Evolutionary conservation across 2,113 vertebrate species (phyloP).

Genomic region (Cynoglossus semilaevis): DNA sequence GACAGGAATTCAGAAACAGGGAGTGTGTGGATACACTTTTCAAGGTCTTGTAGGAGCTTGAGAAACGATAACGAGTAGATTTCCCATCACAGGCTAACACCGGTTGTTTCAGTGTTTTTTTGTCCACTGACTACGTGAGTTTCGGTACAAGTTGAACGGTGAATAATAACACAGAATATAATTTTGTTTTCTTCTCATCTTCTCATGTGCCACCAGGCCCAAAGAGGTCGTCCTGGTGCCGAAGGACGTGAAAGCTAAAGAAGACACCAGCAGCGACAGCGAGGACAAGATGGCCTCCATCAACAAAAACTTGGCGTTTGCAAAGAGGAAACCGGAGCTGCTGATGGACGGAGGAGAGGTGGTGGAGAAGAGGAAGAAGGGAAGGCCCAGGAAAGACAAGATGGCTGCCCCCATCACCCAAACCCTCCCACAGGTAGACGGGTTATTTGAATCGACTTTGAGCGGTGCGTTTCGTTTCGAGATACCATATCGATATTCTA

Average conservation of each 20-base stretch:
- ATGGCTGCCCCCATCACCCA: slow-evolving; percentile 78
- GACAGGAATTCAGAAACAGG: too few relatives aligned
- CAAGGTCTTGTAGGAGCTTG: too few relatives aligned
- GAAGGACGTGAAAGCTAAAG: slow-evolving; percentile 83
- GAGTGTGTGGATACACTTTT: too few relatives aligned
- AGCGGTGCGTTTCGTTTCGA: too few relatives aligned
- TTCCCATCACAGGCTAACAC: too few relatives aligned
- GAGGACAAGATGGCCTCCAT: slow-evolving; percentile 87
- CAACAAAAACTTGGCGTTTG: slow-evolving; percentile 82
- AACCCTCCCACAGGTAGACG: slow-evolving; percentile 82
- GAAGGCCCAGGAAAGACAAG: slow-evolving; percentile 92
- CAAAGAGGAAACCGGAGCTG: slow-evolving; percentile 86
- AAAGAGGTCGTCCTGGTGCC: slow-evolving; percentile 79
- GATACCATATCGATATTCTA: too few relatives aligned
- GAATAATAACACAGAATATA: neutral
- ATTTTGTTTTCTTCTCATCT: neutral
- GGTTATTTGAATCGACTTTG: neutral
- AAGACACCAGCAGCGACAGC: slow-evolving; percentile 95
- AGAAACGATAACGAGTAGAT: too few relatives aligned
- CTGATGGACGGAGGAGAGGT: slow-evolving; percentile 84
- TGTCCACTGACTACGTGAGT: too few relatives aligned
- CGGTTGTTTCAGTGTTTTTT: too few relatives aligned
- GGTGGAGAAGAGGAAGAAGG: slow-evolving; percentile 93
- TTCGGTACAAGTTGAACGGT: too few relatives aligned
- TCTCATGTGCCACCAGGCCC: slow-evolving; percentile 58